Base-by-base conservation (phyloP, 2,888 invertebrate species). In the Tipula confusa region DNA sequence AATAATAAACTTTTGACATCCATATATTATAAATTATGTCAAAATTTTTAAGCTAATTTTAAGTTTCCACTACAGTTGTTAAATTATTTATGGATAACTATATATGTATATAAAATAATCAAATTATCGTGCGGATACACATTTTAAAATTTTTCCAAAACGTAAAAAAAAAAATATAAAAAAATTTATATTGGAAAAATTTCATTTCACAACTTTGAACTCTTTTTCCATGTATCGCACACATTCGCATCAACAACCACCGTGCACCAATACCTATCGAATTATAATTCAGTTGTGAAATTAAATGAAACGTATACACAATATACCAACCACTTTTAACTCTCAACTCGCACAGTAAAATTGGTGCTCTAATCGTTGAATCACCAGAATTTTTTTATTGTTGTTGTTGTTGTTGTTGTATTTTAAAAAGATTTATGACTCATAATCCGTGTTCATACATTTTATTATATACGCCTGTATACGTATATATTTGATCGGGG, bases 371-470 rank as follows among this genome's bases (percentile, higher is more conserved):
- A 64, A 64, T 64, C 64, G 64, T 64, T 24, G 24, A 64, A 64
- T 64, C 64, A 64, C n/a, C 1, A 64, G 24, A 64, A 64, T 64
- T 64, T 13, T n/a, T n/a, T n/a, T n/a, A n/a, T n/a, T 11, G 33
- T 33, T 33, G 33, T 33, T 33, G 33, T 33, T 6, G 6, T 9
- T 33, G 6, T 33, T 64, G 18, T 64, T 64, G 24, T 64, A 7
- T 64, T 64, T 24, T 11, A 9, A 24, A 9, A 64, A 64, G 64
- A 64, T 64, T 64, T 64, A 64, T 64, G 64, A 64, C 64, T 24
- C 64, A 64, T 64, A 64, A 64, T 64, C 64, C 64, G 24, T 64
- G 64, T 64, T 64, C 64, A 64, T 64, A 64, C 64, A 64, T 64
- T 64, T 64, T 64, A 64, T 64, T 64, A 64, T 64, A n/a, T 43